Evolutionary conservation across 2,113 vertebrate genomes (phyloP).

Genomic region (Puffinus mauretanicus): DNA sequence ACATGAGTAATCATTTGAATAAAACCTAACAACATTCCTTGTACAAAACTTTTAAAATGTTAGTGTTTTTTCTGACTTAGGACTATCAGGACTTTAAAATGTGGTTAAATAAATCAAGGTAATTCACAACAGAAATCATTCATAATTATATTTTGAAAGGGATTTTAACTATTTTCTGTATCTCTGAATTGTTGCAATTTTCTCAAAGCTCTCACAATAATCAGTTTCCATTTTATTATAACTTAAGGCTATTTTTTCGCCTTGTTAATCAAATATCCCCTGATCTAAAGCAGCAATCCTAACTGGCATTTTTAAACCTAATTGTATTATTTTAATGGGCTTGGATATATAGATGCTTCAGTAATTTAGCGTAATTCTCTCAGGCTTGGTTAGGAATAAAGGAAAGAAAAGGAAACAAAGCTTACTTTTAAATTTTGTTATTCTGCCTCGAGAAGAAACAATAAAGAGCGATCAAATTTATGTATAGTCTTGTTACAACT

Average conservation of each 20-base stretch:
- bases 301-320: neutral
- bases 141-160: neutral
- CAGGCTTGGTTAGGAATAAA: neutral
- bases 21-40: neutral
- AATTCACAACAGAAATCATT: neutral
- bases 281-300: neutral
- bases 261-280: neutral
- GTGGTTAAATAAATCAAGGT: neutral
- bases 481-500: slow-evolving; percentile 34
- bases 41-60: neutral
- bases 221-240: neutral
- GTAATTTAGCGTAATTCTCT: neutral
- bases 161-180: neutral
- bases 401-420: neutral
- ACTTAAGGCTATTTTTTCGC: neutral
- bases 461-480: slow-evolving; percentile 30
- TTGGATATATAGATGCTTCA: neutral
- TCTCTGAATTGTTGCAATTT: neutral
- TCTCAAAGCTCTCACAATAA: neutral
- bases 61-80: neutral
- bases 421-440: neutral
- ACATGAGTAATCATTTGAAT: neutral
- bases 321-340: slow-evolving; percentile 7
- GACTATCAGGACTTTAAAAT: neutral
- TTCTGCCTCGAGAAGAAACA: neutral